Base-by-base conservation (phyloP, 2,888 invertebrate species). In the Netelia inedita region DNA sequence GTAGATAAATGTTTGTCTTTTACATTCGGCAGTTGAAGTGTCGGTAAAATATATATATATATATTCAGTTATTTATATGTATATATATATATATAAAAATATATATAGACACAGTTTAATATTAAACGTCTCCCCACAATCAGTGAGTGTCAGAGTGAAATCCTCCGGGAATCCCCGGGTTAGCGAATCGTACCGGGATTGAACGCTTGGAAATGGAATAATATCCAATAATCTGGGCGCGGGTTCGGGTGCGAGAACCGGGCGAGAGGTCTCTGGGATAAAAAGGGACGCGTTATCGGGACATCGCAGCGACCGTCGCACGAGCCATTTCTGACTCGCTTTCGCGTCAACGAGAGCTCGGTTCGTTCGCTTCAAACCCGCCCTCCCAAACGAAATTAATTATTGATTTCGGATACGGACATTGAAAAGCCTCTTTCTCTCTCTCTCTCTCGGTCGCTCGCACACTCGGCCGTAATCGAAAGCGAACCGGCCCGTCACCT, bases 121-220 rank as follows among this genome's bases (percentile, higher is more conserved):
- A 82, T 87, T 85, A 85, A 84, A 80, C 82, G 86, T 80, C 82
- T 84, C 71, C n/a, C 81, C 85, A 88, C 91, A 91, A 92, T 92
- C 90, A 91, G 87, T 79, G 91, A 87, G 88, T 87, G 90, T 88
- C 90, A 88, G 88, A 84, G 87, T 76, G 88, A 74, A 79, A 82
- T 75, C 83, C 82, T 72, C 75, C 55, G 85, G 85, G 79, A 84
- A 81, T 82, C 72, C 65, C 53, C 43, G 79, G 73, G 74, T 90
- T 89, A 91, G 93, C 93, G 93, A 93, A 93, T 93, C 93, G 93
- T 92, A 90, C 89, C 90, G 91, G 93, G 93, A 93, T 93, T 93
- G 93, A 93, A 93, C 92, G 93, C 92, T 93, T 92, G 92, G 83
- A 93, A 93, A 93, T 93, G 93, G 92, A 93, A 93, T 93, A 93